Evolutionary conservation across 2,888 invertebrate species (phyloP), one percentile per base, ranked within the genome.

Genomic region (Trilocha varians): DNA sequence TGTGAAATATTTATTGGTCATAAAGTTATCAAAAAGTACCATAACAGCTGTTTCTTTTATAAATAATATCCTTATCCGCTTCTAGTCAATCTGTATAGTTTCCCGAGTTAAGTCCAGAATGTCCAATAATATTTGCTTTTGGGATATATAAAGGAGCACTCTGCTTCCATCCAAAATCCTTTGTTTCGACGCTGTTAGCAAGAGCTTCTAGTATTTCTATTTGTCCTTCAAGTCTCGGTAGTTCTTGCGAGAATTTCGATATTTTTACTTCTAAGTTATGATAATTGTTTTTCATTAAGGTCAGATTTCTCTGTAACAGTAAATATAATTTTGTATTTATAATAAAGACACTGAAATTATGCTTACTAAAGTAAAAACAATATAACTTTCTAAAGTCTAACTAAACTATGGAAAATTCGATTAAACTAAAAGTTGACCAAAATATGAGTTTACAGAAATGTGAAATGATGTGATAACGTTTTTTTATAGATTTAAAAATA

Each of bases 221-320:
- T 57, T 84, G 78, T 0, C 74, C 72, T 62, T 79, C 77, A 6
- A 84, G 53, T 46, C 71, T 83, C 0, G 82, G 80, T 6, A 84
- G 42, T 37, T 78, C 75, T 42, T 65, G 50, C 0, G 79, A 67
- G 42, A 77, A 62, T 37, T 56, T 65, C 1, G 57, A 48, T 18
- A 84, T 62, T 45, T 71, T 66, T 13, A 46, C 43, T 56, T 83
- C 78, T 41, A 84, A 54, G 32, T 72, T 64, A 0, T 57, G 41
- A 46, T 83, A 83, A 34, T 61, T 69, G 0, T 61, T 48, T 47
- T 70, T 73, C 42, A 83, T 65, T 6, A 47, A 8, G 0, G 62
- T 57, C 5, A 84, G 44, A 41, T 75, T 74, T 45, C 58, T 62
- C 84, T 84, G 70, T 13, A 75, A 78, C 38, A 46, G 18, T 36